Evolutionary conservation across 2,113 vertebrate genomes (phyloP), one percentile per base, ranked within the genome.

Genomic region (Eretmochelys imbricata): DNA sequence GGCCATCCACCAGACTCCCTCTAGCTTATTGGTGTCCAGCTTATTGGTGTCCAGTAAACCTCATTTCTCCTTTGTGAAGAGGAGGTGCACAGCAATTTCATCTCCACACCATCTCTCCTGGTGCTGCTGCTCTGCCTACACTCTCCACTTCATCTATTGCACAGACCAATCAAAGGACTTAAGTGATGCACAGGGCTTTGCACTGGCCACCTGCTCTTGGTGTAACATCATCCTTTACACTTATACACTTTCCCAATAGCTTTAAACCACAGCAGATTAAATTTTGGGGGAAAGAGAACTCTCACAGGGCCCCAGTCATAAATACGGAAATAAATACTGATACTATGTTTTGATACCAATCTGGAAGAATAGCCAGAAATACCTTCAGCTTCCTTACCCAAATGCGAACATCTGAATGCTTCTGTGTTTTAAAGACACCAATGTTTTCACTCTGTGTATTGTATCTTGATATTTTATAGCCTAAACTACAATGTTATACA

Each of bases 241-340:
- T 85, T 72, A 49, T 50, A 38, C 55, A 85, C 11, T 5, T 0
- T 1, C 31, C n/a, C 19, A 51, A 1, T 16, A 12, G 31, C 62
- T 19, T 35, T 81, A 89, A 92, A 54, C 2, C 72, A 38, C 6
- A 2, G 31, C 42, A 49, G 51, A 4, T 89, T 29, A 80, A n/a
- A 31, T 4, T 65, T 35, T 42, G 5, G 0, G 0, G 31, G 3
- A 75, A 3, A 59, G 86, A 89, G 76, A 55, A 8, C 0, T 59
- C 57, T 62, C 29, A 38, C 42, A 14, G 25, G 38, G 17, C 51
- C 46, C 27, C 62, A 4, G 14, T 65, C 31, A 65, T 65, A 65
- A 65, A 65, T 35, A 35, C 14, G 3, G 31, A 65, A 65, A 65
- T 35, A n/a, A n/a, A 53, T 80, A 72, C 35, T n/a, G 17, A 14